Percentiles rank a stretch among this genome's conserved stretches.
Conservation (phyloP, 1,140 invertebrate species). For the Nebria ingens region DNA sequence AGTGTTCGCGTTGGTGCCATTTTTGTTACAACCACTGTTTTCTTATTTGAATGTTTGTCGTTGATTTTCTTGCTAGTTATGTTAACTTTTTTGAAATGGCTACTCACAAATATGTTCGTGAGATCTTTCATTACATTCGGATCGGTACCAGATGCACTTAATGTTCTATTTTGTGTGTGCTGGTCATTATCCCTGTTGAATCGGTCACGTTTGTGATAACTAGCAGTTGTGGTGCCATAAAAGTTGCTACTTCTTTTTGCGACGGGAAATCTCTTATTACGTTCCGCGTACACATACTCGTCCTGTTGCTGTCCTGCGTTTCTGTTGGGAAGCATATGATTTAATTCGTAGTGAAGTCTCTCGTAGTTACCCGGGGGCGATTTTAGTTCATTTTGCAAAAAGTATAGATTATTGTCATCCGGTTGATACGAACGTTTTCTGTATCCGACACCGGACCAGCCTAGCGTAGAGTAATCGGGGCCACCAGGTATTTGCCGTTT, state of each 20-base stretch:
- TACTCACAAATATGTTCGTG: constrained; percentile 39
- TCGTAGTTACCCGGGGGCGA: constrained; percentile 19
- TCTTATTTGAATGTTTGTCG: constrained; percentile 17
- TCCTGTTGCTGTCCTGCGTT: too few species aligned
- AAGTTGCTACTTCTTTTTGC: constrained; percentile 45
- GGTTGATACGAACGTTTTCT: constrained; percentile 36
- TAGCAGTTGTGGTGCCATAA: constrained; percentile 21
- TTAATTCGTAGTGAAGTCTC: not conserved
- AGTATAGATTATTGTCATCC: constrained; percentile 25
- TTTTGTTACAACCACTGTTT: constrained; percentile 22
- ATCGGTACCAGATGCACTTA: constrained; percentile 29
- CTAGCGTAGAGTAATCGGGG: constrained; percentile 16
- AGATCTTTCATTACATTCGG: constrained; percentile 43
- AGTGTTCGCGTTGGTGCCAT: constrained; percentile 29
- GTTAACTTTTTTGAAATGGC: constrained; percentile 12
- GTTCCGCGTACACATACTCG: constrained; percentile 13
- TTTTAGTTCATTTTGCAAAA: constrained; percentile 21
- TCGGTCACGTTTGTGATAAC: constrained; percentile 27
- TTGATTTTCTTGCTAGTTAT: constrained; percentile 12
- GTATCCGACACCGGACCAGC: constrained; percentile 39
- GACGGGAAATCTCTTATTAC: constrained; percentile 48
- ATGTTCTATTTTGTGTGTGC: constrained; percentile 17
- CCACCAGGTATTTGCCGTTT: constrained; percentile 21
- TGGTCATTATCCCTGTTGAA: constrained; percentile 14
- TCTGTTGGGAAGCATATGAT: constrained; percentile 13